These are phyloP conservation scores for Ischnura elegans DNA, from an alignment of 2,888 invertebrate genomes.

Conservation along the genomic window DNA sequence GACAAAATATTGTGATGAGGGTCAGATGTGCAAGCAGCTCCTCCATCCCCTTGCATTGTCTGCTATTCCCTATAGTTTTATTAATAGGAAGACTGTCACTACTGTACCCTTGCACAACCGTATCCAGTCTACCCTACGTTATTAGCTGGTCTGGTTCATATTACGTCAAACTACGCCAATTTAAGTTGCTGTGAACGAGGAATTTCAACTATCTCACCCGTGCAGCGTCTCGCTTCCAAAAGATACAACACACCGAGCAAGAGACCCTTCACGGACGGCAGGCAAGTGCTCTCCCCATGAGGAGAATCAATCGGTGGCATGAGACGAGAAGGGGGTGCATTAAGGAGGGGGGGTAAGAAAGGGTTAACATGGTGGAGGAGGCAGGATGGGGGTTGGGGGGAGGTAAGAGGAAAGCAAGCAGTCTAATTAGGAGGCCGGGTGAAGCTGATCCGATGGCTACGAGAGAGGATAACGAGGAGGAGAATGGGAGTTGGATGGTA, in stretches of 20 bases:
- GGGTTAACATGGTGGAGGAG: neutral
- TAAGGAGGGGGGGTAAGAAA: neutral
- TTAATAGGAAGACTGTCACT: too few relatives aligned
- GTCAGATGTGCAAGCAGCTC: too few relatives aligned
- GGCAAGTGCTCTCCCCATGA: neutral
- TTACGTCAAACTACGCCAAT: too few relatives aligned
- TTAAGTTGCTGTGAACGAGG: too few relatives aligned
- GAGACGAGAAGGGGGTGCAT: too few relatives aligned
- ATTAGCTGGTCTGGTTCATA: too few relatives aligned
- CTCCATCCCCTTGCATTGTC: too few relatives aligned
- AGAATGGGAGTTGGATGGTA: neutral
- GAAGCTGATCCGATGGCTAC: conserved; percentile 58
- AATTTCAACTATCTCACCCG: neutral
- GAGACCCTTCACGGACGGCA: neutral
- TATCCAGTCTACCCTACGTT: too few relatives aligned
- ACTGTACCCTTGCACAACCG: too few relatives aligned
- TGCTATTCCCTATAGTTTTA: too few relatives aligned
- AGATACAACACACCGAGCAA: neutral
- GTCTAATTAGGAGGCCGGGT: conserved; percentile 58
- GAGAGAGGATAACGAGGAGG: conserved; percentile 56
- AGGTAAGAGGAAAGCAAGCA: conserved; percentile 16
- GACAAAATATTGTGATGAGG: too few relatives aligned
- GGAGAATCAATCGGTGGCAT: neutral
- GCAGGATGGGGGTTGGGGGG: neutral
- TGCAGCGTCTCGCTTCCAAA: neutral